Percentiles rank a stretch among this genome's conserved stretches.
Evolutionary conservation across 2,113 vertebrate species (phyloP).

Genomic region (Tragelaphus strepsiceros): DNA sequence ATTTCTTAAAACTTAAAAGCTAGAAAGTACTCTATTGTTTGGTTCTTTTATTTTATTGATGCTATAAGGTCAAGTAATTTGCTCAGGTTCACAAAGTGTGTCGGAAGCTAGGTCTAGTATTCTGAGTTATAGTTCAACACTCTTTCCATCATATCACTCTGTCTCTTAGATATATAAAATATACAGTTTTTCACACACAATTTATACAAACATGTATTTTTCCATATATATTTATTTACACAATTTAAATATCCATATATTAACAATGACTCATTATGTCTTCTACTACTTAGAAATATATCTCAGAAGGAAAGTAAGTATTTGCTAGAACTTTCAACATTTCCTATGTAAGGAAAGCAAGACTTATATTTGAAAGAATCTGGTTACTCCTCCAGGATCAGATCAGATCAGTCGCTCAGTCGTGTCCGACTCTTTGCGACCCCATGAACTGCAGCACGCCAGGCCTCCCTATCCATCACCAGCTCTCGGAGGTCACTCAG

Average conservation of each 20-base stretch:
- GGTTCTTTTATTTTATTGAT: background rate
- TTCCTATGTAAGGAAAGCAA: background rate
- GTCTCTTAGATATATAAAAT: background rate
- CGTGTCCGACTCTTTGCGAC: no score
- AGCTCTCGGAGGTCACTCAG: no score
- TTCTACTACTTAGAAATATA: background rate
- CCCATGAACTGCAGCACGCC: no score
- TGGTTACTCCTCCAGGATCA: background rate
- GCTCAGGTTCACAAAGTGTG: background rate
- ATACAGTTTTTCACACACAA: background rate
- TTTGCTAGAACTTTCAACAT: background rate
- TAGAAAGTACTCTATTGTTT: background rate
- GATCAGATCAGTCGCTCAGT: no score
- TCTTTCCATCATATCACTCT: background rate
- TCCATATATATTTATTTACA: background rate
- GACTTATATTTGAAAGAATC: background rate
- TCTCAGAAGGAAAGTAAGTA: background rate
- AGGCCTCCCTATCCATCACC: no score
- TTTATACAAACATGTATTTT: background rate
- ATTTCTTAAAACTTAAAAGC: conserved; percentile 16
- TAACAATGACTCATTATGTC: background rate
- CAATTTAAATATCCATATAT: background rate
- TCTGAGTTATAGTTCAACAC: background rate
- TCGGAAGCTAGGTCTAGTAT: background rate
- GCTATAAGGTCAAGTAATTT: background rate